Conservation (phyloP, 1,140 invertebrate genomes). For the Drosophila kikkawai region DNA sequence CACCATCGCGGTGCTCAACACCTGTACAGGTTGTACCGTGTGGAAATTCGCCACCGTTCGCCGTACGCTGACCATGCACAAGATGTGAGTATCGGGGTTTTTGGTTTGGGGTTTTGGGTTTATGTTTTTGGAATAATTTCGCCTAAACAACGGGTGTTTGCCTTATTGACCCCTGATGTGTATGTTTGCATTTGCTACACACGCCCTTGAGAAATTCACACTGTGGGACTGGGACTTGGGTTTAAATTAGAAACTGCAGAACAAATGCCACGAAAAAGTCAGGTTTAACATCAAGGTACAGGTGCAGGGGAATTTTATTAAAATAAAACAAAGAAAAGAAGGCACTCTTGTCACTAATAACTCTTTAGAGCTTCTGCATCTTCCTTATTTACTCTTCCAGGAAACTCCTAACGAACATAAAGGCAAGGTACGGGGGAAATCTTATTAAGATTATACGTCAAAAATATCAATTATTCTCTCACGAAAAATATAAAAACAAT, state of each 20-base stretch:
- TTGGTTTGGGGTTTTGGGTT: not conserved
- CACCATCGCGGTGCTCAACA: slow-evolving; percentile 90
- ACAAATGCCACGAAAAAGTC: not conserved
- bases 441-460: not conserved
- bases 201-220: not conserved
- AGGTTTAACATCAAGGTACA: not conserved
- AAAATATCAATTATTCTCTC: not conserved
- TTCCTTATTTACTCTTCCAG: too few species aligned
- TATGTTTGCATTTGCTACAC: not conserved
- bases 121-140: slow-evolving; percentile 15
- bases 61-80: slow-evolving; percentile 86
- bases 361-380: too few species aligned
- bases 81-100: slow-evolving; percentile 50
- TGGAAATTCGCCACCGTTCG: slow-evolving; percentile 87
- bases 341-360: too few species aligned
- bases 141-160: not conserved
- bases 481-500: not conserved
- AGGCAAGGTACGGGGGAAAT: not conserved
- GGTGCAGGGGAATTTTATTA: not conserved
- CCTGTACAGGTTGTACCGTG: slow-evolving; percentile 88
- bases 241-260: not conserved
- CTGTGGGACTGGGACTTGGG: not conserved
- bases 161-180: not conserved
- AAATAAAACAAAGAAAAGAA: not conserved
- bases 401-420: not conserved